These are phyloP conservation scores for Euschistus heros DNA, from an alignment of 1,140 invertebrate species.

Conservation along the genomic window DNA sequence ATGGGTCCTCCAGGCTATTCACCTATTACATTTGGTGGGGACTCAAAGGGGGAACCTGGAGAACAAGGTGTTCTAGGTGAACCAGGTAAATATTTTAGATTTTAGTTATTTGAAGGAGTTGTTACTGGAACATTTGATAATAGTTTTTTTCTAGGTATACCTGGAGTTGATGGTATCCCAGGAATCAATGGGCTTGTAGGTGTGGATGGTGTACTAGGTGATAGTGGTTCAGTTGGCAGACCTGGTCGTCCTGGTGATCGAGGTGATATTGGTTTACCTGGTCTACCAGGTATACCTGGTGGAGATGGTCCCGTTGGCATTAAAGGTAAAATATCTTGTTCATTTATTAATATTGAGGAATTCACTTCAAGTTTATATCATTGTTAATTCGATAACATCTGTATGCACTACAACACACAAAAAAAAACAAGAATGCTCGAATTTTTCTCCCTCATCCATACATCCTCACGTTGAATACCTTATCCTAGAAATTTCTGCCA, in stretches of 20 bases:
- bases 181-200: background rate
- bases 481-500: too few relatives aligned
- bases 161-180: constrained; percentile 13
- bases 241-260: constrained; percentile 26
- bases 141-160: background rate
- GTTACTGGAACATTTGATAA: background rate
- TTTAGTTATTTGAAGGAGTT: background rate
- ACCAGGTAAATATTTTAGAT: too few relatives aligned
- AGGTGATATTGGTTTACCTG: constrained; percentile 41
- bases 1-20: too few relatives aligned
- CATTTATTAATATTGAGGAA: too few relatives aligned
- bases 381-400: too few relatives aligned
- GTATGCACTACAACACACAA: too few relatives aligned
- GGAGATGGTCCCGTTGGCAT: constrained; percentile 35
- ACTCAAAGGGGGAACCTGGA: constrained; percentile 45
- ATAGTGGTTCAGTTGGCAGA: constrained; percentile 20
- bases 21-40: too few relatives aligned
- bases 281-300: constrained; percentile 36
- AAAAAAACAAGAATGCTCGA: too few relatives aligned
- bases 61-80: constrained; percentile 16
- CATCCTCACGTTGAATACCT: too few relatives aligned
- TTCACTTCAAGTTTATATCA: too few relatives aligned
- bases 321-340: constrained; percentile 34
- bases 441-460: too few relatives aligned
- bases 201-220: background rate